phyloP scores from a whole-genome alignment of 1,140 invertebrate genomes.

The Notospermus geniculatus region DNA sequence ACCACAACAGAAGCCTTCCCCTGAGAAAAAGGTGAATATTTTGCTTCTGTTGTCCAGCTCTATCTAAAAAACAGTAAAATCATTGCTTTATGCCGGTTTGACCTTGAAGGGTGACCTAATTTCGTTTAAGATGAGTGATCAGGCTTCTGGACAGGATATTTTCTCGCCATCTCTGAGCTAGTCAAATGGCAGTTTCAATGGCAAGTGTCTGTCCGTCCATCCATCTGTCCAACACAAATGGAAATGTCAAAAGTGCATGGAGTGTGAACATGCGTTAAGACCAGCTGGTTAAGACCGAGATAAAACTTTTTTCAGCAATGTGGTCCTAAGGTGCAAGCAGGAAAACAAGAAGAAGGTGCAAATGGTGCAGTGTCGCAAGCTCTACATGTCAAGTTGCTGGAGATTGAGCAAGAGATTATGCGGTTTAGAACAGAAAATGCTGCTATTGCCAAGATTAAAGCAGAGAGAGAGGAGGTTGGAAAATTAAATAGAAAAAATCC shows the following conservation, averaged over 20 bases:
- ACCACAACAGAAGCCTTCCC: constrained; percentile 24
- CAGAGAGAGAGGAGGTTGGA: constrained; percentile 50
- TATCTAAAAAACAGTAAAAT: not conserved
- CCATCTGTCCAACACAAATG: no score
- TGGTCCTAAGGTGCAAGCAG: constrained; percentile 21
- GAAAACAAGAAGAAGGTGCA: constrained; percentile 16
- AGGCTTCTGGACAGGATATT: no score
- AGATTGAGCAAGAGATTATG: constrained; percentile 54
- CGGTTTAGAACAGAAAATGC: constrained; percentile 51
- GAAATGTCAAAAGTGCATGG: no score
- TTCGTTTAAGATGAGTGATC: no score
- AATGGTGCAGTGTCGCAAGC: constrained; percentile 48
- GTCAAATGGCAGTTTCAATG: no score
- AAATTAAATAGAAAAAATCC: no score
- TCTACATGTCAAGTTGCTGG: constrained; percentile 48
- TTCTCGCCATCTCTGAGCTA: no score
- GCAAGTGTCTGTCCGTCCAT: no score
- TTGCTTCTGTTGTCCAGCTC: not conserved
- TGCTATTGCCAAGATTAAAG: constrained; percentile 41
- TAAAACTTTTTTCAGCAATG: constrained; percentile 29
- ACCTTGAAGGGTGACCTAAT: no score
- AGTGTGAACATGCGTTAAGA: no score
- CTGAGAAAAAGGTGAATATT: constrained; percentile 30
- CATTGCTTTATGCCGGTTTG: constrained; percentile 9
- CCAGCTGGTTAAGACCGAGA: no score